phyloP scores from a whole-genome alignment of 1,140 invertebrate species.

The Scaptomyza hsui region DNA sequence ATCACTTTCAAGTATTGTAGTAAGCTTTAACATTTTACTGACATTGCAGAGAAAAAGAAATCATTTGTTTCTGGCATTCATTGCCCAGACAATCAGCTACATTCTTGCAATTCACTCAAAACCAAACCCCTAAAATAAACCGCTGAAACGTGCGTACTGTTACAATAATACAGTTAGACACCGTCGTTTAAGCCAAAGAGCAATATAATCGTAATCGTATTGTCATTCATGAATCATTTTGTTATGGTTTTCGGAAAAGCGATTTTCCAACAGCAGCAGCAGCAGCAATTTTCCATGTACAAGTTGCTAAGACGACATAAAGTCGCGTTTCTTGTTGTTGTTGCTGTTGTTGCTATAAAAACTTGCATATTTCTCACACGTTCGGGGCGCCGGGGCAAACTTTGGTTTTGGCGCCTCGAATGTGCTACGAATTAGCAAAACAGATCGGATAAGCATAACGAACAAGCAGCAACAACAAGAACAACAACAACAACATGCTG shows the following conservation, averaged over 20 bases:
- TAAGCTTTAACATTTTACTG: too few relatives aligned
- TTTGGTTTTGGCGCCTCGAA: constrained; percentile 73
- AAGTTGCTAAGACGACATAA: constrained; percentile 13
- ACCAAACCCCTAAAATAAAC: neutral
- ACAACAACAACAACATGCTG: constrained; percentile 33
- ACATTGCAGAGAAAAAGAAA: too few relatives aligned
- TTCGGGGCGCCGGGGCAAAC: constrained; percentile 59
- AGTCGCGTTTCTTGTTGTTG: neutral
- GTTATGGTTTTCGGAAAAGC: constrained; percentile 46
- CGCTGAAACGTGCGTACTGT: constrained; percentile 7
- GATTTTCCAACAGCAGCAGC: constrained; percentile 27
- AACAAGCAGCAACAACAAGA: constrained; percentile 23
- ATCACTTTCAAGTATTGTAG: too few relatives aligned
- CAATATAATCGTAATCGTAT: constrained; percentile 24
- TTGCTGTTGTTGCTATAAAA: neutral
- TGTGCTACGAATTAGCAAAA: constrained; percentile 80
- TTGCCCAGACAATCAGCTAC: neutral
- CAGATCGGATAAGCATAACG: constrained; percentile 72
- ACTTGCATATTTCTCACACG: constrained; percentile 60
- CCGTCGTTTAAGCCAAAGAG: constrained; percentile 7
- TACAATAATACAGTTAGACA: constrained; percentile 42
- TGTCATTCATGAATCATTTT: constrained; percentile 62
- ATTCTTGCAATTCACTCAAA: neutral
- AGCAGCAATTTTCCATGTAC: constrained; percentile 3
- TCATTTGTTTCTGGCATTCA: too few relatives aligned